A percentile compares a stretch with the other conserved stretches of the same genome.
phyloP scores from a whole-genome alignment of 2,113 vertebrate species.

The Trogon surrucura region DNA sequence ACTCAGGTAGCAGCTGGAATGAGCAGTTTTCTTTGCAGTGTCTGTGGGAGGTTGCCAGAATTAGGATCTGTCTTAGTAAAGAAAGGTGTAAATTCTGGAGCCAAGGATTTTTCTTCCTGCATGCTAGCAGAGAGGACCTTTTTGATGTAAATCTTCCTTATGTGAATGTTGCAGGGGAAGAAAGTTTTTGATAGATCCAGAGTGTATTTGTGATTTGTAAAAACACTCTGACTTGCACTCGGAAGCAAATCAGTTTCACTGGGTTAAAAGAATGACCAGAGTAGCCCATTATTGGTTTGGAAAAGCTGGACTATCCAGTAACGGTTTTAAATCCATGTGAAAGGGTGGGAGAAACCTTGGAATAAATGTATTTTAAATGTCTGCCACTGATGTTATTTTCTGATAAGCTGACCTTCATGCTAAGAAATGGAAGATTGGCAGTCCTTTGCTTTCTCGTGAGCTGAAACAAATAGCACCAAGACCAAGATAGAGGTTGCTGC shows the following conservation, averaged over 20 bases:
- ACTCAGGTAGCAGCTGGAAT: neutral
- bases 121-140: neutral
- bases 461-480: slow-evolving; percentile 42
- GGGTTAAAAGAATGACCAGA: neutral
- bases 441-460: slow-evolving; percentile 38
- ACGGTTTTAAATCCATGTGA: slow-evolving; percentile 61
- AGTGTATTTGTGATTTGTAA: neutral
- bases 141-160: neutral
- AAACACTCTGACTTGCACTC: neutral
- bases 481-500: slow-evolving; percentile 17
- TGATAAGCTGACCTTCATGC: slow-evolving; percentile 74
- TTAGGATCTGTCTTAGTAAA: neutral
- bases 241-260: neutral
- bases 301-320: slow-evolving; percentile 28
- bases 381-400: slow-evolving; percentile 74
- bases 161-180: neutral
- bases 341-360: slow-evolving; percentile 66
- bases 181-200: neutral
- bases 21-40: neutral
- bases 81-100: neutral
- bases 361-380: slow-evolving; percentile 74
- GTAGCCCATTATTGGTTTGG: neutral
- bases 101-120: neutral
- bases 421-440: slow-evolving; percentile 63
- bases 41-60: neutral